These are phyloP conservation scores for Actinopyga echinites DNA, from an alignment of 53 echinoderm and acorn worm genomes.

Conservation along the genomic window DNA sequence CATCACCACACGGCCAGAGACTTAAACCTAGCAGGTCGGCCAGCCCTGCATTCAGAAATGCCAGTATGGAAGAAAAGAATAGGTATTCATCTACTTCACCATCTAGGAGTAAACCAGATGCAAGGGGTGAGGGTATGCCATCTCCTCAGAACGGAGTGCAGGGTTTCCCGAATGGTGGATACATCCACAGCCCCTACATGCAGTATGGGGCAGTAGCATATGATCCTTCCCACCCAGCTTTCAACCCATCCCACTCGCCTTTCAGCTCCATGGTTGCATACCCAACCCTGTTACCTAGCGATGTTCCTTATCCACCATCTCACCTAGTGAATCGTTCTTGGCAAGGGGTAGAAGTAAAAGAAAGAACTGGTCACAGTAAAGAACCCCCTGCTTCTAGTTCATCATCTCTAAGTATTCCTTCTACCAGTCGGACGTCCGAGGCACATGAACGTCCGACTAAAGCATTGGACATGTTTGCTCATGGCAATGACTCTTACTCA, in stretches of 20 bases:
- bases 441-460: conserved; percentile 65
- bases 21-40: conserved; percentile 15
- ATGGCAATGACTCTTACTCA: conserved; percentile 40
- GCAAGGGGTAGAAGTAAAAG: conserved; percentile 16
- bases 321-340: not conserved
- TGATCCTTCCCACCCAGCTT: conserved; percentile 86
- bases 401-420: conserved; percentile 65
- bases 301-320: conserved; percentile 68
- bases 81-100: conserved; percentile 44
- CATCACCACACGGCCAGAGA: not conserved
- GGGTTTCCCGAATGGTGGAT: conserved; percentile 29
- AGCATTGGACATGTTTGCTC: conserved; percentile 77
- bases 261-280: conserved; percentile 70
- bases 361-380: conserved; percentile 3
- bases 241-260: conserved; percentile 57
- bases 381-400: conserved; percentile 42
- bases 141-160: conserved; percentile 48
- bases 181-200: conserved; percentile 43
- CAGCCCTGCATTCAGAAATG: conserved; percentile 12
- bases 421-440: conserved; percentile 69
- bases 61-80: conserved; percentile 21
- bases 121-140: conserved; percentile 69
- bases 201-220: conserved; percentile 78
- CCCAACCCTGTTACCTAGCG: conserved; percentile 77
- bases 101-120: conserved; percentile 59